Evolutionary conservation across 1,140 invertebrate genomes (phyloP), one percentile per base, ranked within the genome.

Genomic region (Helicoverpa armigera): DNA sequence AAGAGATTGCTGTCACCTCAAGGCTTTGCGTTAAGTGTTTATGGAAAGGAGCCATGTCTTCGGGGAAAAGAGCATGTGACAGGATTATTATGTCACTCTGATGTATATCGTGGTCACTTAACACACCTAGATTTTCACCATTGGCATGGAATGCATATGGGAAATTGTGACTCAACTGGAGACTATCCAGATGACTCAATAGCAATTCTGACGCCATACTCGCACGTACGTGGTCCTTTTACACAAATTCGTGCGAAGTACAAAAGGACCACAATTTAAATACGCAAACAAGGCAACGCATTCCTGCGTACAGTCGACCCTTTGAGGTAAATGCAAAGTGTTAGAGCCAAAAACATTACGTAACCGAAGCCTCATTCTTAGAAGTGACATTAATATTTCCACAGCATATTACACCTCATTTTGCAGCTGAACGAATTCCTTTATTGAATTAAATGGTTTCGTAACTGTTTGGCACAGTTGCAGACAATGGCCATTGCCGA

Each of bases 391-490:
- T 53, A 14, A 72, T 53, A 72, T 72, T 72, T 53, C 43, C 18
- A 60, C 43, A 48, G 43, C 31, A 60, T 50, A 58, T 50, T 31
- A 76, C 31, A 63, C 58, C 73, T 54, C 23, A 51, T 77, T 77
- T 77, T 72, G 69, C 75, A 16, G 56, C 43, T 4, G 13, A 77
- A 54, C 60, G 50, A 77, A 77, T 77, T 67, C 50, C 75, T 77
- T 76, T 77, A 77, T 67, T 67, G 50, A 67, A 77, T 77, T 77
- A 67, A 54, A 60, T 29, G 53, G 53, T 79, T 79, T 70, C 76
- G 79, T 87, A 87, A 88, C 83, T 82, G 84, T 86, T n/a, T 63
- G 86, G 75, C 86, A 79, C 86, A 84, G 83, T 86, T 84, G 82
- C 18, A 83, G 81, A 89, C 88, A 89, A 89, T 88, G 63, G 85